phyloP scores from a whole-genome alignment of 2,113 vertebrate species.

The Oncorhynchus keta region DNA sequence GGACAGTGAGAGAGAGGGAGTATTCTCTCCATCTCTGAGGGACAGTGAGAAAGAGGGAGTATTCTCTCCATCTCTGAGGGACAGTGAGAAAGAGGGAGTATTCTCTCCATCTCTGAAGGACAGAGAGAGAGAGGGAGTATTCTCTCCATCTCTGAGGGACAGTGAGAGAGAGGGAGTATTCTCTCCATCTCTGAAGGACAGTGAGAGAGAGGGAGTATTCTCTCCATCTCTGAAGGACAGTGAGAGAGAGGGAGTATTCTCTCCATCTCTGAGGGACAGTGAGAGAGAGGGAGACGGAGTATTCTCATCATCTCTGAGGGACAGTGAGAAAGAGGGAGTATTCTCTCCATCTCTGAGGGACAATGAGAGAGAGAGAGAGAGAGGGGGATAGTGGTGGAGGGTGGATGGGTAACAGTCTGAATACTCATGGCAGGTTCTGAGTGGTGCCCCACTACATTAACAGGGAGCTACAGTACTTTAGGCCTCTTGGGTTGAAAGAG shows the following conservation, averaged over 20 bases:
- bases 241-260: too few species aligned
- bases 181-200: too few species aligned
- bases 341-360: too few species aligned
- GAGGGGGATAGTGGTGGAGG: constrained; percentile 5
- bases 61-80: too few species aligned
- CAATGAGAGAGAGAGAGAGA: neutral
- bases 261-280: too few species aligned
- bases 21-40: constrained; percentile 54
- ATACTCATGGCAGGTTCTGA: constrained; percentile 6
- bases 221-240: too few species aligned
- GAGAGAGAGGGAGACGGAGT: too few species aligned
- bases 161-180: constrained; percentile 33
- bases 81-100: constrained; percentile 25
- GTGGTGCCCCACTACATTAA: constrained; percentile 29
- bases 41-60: neutral
- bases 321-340: too few species aligned
- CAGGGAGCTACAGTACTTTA: neutral
- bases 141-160: too few species aligned
- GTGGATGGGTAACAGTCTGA: too few species aligned
- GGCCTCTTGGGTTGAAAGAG: neutral
- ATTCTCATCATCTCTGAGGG: too few species aligned
- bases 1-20: neutral
- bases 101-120: constrained; percentile 46
- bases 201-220: too few species aligned
- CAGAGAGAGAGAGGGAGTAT: constrained; percentile 12